Base-by-base conservation (phyloP, 2,113 vertebrate genomes). In the Thunnus thynnus region DNA sequence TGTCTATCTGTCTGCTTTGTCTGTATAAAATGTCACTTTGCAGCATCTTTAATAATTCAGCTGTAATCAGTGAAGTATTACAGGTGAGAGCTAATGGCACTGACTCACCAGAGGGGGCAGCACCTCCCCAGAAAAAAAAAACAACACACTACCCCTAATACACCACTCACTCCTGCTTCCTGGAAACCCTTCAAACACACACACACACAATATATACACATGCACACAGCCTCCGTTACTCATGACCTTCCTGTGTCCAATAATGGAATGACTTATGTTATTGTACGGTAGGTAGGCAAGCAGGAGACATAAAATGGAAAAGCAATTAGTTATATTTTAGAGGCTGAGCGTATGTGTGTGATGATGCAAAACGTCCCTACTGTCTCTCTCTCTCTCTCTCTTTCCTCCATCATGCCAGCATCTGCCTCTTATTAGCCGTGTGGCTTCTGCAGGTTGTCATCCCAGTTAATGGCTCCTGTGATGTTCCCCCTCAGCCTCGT, bases 61-160 rank as follows among this genome's bases (percentile, higher is more conserved):
- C 11, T 30, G 4, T 14, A 22, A 55, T 56, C 62, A 73, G 32
- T 2, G 6, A 30, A 30, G 16, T 27, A 18, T 22, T 47, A 11
- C 54, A 84, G 61, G 2, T 51, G 30, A 58, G 67, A 41, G 10
- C 2, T 27, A 14, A 50, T 52, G 16, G 8, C 44, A 30, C 72
- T 18, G 77, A 72, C 14, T 73, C 47, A 73, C 93, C 94, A 93
- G 60, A 87, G 22, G 85, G 75, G 77, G 88, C 86, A 92, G 91
- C 83, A 80, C 74, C 48, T 86, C 54, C 72, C 54, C 64, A 87
- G 56, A 67, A 79, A 62, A 71, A 22, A 25, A 36, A 54, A 47
- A 44, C 41, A 66, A 55, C 68, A 52, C 11, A 5, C 9, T 47
- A 25, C 17, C 30, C 27, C 4, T 12, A 17, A 41, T 41, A 41